phyloP scores from a whole-genome alignment of 2,888 invertebrate genomes.

The Thera britannica region DNA sequence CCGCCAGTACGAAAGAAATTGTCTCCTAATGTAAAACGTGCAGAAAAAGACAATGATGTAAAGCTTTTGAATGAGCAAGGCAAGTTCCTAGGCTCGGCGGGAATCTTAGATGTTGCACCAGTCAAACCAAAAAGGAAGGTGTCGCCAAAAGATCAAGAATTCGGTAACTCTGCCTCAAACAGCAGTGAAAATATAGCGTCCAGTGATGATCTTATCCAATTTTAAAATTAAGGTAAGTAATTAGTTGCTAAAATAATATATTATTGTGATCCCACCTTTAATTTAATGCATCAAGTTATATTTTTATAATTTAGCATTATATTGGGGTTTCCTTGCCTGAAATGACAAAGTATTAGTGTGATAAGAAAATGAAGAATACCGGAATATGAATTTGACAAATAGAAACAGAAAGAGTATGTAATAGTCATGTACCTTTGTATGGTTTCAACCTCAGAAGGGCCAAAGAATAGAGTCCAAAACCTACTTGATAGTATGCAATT shows the following conservation, averaged over 20 bases:
- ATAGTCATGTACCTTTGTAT: background rate
- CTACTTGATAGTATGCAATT: background rate
- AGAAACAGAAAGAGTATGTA: too few relatives aligned
- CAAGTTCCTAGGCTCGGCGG: constrained; percentile 59
- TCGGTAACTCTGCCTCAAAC: constrained; percentile 45
- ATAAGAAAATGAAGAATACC: constrained; percentile 8
- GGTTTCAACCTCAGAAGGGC: constrained; percentile 1
- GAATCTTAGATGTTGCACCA: constrained; percentile 69
- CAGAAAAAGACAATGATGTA: constrained; percentile 55
- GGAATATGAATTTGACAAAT: background rate
- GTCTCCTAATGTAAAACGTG: constrained; percentile 60
- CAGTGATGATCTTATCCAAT: constrained; percentile 75
- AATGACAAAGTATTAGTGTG: constrained; percentile 29
- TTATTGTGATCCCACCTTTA: constrained; percentile 38
- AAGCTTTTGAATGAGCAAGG: constrained; percentile 62
- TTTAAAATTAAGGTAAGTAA: constrained; percentile 51
- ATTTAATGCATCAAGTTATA: constrained; percentile 15
- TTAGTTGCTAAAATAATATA: constrained; percentile 32
- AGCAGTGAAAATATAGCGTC: constrained; percentile 46
- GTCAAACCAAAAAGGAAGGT: constrained; percentile 73
- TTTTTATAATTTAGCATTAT: constrained; percentile 19
- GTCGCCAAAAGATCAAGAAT: constrained; percentile 63
- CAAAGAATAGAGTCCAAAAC: constrained; percentile 19
- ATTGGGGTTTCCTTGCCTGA: constrained; percentile 24
- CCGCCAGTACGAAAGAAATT: constrained; percentile 75